Conservation (phyloP, 2,888 invertebrate species). For the Lumbricus terrestris region DNA sequence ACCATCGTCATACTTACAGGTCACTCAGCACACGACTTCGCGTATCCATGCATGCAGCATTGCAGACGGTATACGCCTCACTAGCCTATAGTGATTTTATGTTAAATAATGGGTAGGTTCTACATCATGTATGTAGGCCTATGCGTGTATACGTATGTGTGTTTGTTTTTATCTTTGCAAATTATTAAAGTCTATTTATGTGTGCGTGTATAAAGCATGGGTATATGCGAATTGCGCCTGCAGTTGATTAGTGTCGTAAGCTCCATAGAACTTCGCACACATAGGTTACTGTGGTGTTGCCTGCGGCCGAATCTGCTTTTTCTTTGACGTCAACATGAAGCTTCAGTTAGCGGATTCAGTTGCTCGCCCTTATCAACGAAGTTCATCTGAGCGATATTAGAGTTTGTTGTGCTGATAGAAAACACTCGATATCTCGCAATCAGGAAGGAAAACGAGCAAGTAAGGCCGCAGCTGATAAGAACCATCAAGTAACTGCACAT, state of each 20-base stretch:
- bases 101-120: background rate
- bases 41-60: background rate
- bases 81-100: too few species aligned
- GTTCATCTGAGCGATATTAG: background rate
- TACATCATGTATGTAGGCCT: background rate
- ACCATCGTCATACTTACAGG: background rate
- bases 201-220: background rate
- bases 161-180: background rate
- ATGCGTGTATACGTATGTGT: background rate
- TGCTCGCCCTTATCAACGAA: background rate
- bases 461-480: background rate
- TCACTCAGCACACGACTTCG: background rate
- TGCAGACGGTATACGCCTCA: too few species aligned
- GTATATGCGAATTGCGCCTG: background rate
- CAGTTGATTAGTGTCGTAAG: background rate
- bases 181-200: background rate
- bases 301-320: slow-evolving; percentile 3
- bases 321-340: background rate
- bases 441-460: background rate
- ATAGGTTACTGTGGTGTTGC: background rate
- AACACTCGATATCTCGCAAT: too few species aligned
- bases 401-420: background rate
- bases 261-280: background rate
- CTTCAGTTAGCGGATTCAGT: background rate
- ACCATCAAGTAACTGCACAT: background rate